Base-by-base conservation (phyloP, 2,888 invertebrate species). In the Meiosimyza platycephala region DNA sequence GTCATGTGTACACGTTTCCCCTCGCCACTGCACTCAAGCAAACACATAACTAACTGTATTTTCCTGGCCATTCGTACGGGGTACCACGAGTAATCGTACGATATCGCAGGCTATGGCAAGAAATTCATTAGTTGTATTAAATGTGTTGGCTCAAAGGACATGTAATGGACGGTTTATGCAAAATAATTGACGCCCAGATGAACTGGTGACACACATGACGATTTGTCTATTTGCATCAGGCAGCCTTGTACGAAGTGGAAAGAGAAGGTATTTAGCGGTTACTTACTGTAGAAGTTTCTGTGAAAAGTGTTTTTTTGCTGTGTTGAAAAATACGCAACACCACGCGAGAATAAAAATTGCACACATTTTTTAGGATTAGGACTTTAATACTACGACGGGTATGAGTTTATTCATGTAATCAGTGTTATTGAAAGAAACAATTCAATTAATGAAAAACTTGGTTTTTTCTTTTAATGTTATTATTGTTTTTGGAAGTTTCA, bases 121-220 rank as follows among this genome's bases (percentile, higher is more conserved):
- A 84, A 84, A 84, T 84, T 84, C 83, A 84, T 84, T 84, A 81
- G 83, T 79, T 83, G 82, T 83, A 83, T 84, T 82, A 80, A 76
- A 73, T 73, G 76, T 73, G 73, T 73, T 74, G 74, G 73, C 72
- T 74, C 65, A 71, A 74, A 64, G 57, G 71, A 74, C 48, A 50
- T 28, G 64, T 48, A 64, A 64, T 64, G 64, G 64, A 47, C 75
- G 79, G 75, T 74, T 79, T 84, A 85, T 84, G 84, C 84, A 84
- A 84, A 84, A 84, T 84, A 84, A 84, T 84, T 84, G 84, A 84
- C 85, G 85, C 84, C 84, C 79, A 81, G 85, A 84, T 84, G 85
- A 84, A 84, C 84, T 84, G 85, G 80, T 84, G 85, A 85, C 84
- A 85, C 82, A 82, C 82, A 81, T 81, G 80, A 80, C 84, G 76